phyloP scores from a whole-genome alignment of 2,888 invertebrate genomes.

The Pseudococcus viburni region DNA sequence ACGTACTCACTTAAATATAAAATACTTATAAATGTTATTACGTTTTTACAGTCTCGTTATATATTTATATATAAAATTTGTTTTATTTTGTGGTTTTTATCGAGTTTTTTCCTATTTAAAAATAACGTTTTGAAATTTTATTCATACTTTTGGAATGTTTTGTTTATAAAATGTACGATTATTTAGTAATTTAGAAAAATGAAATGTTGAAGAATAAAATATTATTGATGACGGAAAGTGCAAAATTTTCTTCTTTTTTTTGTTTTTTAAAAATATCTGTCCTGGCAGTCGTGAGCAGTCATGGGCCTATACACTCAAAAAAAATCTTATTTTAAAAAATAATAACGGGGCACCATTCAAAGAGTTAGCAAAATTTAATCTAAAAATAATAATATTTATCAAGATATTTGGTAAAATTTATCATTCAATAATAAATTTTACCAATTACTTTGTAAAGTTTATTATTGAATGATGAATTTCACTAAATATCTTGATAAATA shows the following conservation, averaged over 20 bases:
- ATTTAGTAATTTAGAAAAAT: neutral
- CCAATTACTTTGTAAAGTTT: too few relatives aligned
- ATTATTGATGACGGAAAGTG: neutral
- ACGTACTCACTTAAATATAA: neutral
- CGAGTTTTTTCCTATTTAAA: slow-evolving; percentile 29
- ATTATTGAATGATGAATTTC: too few relatives aligned
- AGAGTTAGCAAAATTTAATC: too few relatives aligned
- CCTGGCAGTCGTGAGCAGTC: too few relatives aligned
- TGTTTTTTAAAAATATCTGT: too few relatives aligned
- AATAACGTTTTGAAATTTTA: slow-evolving; percentile 9
- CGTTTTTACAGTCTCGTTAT: slow-evolving; percentile 47
- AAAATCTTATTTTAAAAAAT: too few relatives aligned
- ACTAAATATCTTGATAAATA: too few relatives aligned
- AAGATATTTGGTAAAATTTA: too few relatives aligned
- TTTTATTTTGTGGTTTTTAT: slow-evolving; percentile 44
- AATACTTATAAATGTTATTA: slow-evolving; percentile 23
- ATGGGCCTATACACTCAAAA: too few relatives aligned
- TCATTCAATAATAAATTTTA: too few relatives aligned
- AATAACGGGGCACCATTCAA: too few relatives aligned
- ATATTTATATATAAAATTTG: slow-evolving; percentile 21
- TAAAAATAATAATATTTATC: too few relatives aligned
- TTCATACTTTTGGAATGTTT: neutral
- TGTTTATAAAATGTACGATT: slow-evolving; percentile 1
- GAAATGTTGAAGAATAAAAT: slow-evolving; percentile 24
- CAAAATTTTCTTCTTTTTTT: neutral